Evolutionary conservation across 2,888 invertebrate genomes (phyloP).

Genomic region (Lasioglossum calceatum): DNA sequence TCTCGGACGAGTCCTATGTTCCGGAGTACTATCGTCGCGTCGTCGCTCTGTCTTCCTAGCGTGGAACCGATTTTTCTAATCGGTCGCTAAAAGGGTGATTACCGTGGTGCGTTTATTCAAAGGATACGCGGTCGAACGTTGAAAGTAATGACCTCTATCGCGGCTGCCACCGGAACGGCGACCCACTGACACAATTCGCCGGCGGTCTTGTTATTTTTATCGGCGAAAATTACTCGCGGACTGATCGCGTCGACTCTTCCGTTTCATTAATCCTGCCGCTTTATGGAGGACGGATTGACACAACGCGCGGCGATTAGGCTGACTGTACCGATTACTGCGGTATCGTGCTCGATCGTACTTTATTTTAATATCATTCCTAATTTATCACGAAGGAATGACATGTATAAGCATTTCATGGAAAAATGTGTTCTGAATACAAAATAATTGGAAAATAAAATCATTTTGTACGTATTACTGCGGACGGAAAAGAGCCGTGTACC

Average conservation of each 20-base stretch:
- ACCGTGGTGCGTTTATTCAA: background rate
- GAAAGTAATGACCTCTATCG: background rate
- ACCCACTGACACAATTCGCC: slow-evolving; percentile 3
- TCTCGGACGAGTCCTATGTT: background rate
- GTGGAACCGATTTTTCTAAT: background rate
- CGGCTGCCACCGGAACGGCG: background rate
- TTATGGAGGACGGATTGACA: background rate
- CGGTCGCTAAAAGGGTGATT: background rate
- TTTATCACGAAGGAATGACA: no score
- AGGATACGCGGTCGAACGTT: background rate
- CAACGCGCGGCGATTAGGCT: no score
- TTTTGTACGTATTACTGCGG: no score
- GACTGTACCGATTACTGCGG: no score
- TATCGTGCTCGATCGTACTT: no score
- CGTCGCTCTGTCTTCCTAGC: background rate
- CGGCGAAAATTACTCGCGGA: background rate
- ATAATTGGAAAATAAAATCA: no score
- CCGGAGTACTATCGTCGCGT: background rate
- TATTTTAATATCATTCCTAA: no score
- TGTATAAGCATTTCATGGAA: no score
- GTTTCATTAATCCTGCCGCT: slow-evolving; percentile 9
- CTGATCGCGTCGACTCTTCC: background rate
- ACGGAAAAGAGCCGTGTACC: no score
- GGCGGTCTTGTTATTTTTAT: background rate
- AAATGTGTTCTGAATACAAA: no score